Evolutionary conservation across 2,113 vertebrate genomes (phyloP).

Genomic region (Mola mola): DNA sequence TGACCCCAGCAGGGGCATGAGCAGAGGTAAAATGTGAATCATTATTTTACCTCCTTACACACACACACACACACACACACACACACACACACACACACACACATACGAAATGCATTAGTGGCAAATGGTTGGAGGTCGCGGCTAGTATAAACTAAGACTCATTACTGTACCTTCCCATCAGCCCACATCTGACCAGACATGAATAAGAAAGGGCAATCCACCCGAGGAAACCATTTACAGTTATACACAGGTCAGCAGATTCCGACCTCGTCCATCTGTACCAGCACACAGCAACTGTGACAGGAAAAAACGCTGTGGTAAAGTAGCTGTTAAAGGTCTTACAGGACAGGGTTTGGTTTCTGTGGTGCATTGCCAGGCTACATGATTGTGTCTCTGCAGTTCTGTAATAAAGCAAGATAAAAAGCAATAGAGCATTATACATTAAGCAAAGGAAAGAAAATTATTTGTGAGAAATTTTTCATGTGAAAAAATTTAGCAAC

Average conservation of each 20-base stretch:
- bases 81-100: too few relatives aligned
- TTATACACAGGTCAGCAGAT: conserved; percentile 37
- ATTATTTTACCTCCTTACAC: conserved; percentile 33
- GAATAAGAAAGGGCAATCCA: conserved; percentile 17
- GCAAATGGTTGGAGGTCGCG: conserved; percentile 9
- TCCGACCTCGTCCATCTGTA: conserved; percentile 14
- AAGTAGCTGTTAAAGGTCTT: conserved; percentile 1
- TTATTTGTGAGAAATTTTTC: too few relatives aligned
- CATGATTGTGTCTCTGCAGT: background rate
- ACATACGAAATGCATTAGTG: conserved; percentile 14
- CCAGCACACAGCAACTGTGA: conserved; percentile 11
- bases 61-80: conserved; percentile 16
- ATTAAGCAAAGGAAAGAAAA: too few relatives aligned
- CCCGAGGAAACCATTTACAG: conserved; percentile 27
- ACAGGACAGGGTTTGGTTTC: background rate
- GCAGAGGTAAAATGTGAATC: conserved; percentile 38
- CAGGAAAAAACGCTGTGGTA: background rate
- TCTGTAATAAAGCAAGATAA: background rate
- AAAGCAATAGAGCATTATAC: too few relatives aligned
- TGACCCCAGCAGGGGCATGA: conserved; percentile 24
- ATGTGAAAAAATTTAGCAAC: too few relatives aligned
- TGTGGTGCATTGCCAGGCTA: background rate
- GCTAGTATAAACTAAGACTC: conserved; percentile 28
- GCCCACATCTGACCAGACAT: conserved; percentile 36
- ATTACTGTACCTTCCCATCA: conserved; percentile 61